A percentile compares a stretch with the other conserved stretches of the same genome.
Evolutionary conservation across 2,113 vertebrate genomes (phyloP).

Genomic region (Pantherophis guttatus): DNA sequence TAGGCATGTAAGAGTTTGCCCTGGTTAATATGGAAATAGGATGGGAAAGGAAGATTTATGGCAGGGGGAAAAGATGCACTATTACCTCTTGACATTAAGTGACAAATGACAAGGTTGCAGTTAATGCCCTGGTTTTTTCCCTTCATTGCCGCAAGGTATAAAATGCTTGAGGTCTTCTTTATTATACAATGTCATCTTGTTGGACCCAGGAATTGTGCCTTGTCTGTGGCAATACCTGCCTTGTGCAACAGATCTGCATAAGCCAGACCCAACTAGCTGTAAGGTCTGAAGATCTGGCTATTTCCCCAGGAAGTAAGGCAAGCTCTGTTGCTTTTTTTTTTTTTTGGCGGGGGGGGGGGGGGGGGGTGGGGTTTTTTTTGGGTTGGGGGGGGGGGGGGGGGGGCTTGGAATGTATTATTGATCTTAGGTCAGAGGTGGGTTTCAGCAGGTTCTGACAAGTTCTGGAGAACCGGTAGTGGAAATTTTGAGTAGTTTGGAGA

Average conservation of each 20-base stretch:
- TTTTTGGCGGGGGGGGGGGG: fast-evolving
- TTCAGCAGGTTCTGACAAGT: no score
- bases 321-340: neutral
- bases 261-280: neutral
- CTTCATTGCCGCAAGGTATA: neutral
- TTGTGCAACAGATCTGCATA: neutral
- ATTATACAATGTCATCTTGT: neutral
- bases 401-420: neutral
- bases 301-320: neutral
- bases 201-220: neutral
- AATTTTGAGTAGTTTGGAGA: no score
- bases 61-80: neutral
- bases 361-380: no score
- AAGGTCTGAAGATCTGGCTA: neutral
- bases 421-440: no score
- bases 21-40: neutral
- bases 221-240: neutral
- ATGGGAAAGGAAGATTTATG: neutral
- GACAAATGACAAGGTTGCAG: neutral
- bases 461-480: no score
- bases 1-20: neutral
- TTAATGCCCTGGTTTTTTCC: neutral
- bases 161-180: neutral
- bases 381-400: fast-evolving
- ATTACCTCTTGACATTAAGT: neutral